These are phyloP conservation scores for Apis dorsata DNA, from an alignment of 1,140 invertebrate species.

Conservation along the genomic window DNA sequence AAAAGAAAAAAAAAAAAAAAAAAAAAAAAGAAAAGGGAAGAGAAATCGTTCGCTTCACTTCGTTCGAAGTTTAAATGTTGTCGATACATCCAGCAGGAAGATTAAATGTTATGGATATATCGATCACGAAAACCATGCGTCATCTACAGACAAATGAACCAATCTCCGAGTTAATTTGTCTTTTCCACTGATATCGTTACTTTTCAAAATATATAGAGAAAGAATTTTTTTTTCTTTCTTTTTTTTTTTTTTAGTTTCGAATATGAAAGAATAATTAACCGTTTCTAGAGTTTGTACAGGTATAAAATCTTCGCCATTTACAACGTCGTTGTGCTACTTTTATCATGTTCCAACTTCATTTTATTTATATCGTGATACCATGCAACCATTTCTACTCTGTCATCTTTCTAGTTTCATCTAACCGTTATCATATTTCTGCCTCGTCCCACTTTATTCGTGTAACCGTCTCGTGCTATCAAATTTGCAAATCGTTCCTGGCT, in stretches of 20 bases:
- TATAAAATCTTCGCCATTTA: not conserved
- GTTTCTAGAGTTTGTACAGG: not conserved
- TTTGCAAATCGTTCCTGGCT: not conserved
- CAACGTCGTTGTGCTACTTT: not conserved
- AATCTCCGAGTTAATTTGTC: slow-evolving; percentile 20
- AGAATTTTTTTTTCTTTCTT: no score
- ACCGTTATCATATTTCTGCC: not conserved
- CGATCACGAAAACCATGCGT: slow-evolving; percentile 12
- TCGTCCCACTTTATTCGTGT: not conserved
- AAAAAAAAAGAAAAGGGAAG: not conserved
- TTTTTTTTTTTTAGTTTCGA: no score
- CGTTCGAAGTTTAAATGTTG: not conserved
- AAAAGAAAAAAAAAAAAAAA: not conserved
- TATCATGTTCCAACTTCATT: no score
- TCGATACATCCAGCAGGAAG: not conserved
- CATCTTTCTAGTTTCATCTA: slow-evolving; percentile 16
- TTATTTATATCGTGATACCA: not conserved
- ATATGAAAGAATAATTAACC: not conserved
- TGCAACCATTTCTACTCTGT: not conserved
- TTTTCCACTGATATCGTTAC: not conserved
- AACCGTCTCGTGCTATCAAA: not conserved
- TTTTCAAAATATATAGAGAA: no score
- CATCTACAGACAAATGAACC: not conserved
- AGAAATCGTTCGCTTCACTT: not conserved
- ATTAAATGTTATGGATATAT: not conserved